Evolutionary conservation across 2,797 vertebrate genomes (phyloP), one percentile per base, ranked within the genome.

Genomic region (Silurus lanzhouensis): DNA sequence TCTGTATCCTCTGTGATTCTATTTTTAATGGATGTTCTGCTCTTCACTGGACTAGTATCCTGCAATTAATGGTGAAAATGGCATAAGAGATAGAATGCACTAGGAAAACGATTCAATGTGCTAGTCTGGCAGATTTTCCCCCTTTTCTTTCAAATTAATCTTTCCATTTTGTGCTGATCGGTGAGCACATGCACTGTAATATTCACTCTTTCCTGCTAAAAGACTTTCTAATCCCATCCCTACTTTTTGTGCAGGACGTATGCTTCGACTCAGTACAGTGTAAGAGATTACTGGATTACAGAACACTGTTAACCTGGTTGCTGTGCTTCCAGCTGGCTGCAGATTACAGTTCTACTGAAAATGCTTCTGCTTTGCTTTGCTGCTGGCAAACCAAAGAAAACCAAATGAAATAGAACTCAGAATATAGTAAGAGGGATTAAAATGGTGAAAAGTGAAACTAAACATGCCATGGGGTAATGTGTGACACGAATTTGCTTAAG

Each of bases 281-380:
- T 90, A 93, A 71, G 93, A 94, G 93, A 94, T 95, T 93, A 93
- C 87, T 90, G 91, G 93, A 94, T 94, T 93, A 93, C 82, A 82
- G 81, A 77, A 81, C 75, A 89, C 27, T 31, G 60, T 60, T 86
- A 84, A 78, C 63, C 82, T 10, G 74, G 6, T 31, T 38, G 67
- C 87, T 85, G 17, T 61, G 68, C 66, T 70, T 68, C 82, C 83
- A 89, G 85, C 87, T 84, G 87, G 75, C 80, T 27, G 25, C 25
- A 55, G 80, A 57, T 68, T 68, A 55, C 25, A 78, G 79, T 22
- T 25, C 61, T 0, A n/a, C 75, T 31, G 19, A 44, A 75, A 57
- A 57, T 22, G 25, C 38, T 76, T 77, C 55, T 58, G 68, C 27
- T 52, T 10, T 19, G 14, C 52, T 72, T 57, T 72, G 46, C 61